Conservation (phyloP, 2,113 vertebrate genomes). For the Petromus typicus region DNA sequence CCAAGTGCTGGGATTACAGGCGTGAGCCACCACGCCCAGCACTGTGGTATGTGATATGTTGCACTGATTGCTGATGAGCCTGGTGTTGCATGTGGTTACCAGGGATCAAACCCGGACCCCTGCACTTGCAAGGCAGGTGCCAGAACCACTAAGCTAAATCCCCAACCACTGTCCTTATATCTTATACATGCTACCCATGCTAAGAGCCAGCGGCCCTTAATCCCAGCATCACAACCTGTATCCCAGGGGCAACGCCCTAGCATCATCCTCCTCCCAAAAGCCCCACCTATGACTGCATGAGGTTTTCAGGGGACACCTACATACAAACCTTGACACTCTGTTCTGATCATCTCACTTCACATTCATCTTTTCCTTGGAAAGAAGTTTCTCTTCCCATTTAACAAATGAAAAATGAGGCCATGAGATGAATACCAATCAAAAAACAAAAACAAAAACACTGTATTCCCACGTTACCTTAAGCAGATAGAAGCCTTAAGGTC, state of each 20-base stretch:
- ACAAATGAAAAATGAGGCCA: not conserved
- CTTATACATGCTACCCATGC: no score
- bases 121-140: no score
- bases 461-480: no score
- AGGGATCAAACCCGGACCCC: no score
- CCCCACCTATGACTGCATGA: not conserved
- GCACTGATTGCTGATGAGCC: no score
- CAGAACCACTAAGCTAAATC: no score
- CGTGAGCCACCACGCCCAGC: no score
- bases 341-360: not conserved
- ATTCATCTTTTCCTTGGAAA: not conserved
- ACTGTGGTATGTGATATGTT: no score
- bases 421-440: not conserved
- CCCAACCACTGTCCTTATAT: no score
- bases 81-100: no score
- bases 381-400: not conserved
- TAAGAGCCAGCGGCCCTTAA: no score
- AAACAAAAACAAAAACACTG: not conserved
- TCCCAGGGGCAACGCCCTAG: not conserved
- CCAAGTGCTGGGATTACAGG: no score
- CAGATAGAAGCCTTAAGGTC: not conserved
- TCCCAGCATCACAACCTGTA: not conserved
- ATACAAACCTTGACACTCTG: not conserved
- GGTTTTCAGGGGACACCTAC: not conserved
- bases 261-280: not conserved